Evolutionary conservation across 1,140 invertebrate genomes (phyloP).

Genomic region (Philopotamus ludificatus): DNA sequence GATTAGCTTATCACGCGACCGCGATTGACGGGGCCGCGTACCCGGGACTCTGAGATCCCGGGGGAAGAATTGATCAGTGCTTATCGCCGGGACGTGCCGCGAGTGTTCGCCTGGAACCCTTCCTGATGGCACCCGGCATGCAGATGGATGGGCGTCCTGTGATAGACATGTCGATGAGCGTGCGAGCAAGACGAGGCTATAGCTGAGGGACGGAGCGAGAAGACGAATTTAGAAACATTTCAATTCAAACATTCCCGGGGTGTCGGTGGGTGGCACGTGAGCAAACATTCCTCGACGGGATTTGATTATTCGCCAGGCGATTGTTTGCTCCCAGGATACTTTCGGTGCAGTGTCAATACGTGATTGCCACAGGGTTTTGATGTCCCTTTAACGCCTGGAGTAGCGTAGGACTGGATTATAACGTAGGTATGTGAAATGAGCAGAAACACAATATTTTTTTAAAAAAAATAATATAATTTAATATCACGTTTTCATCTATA

Average conservation of each 20-base stretch:
- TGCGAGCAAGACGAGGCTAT: no score
- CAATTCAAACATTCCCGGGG: constrained; percentile 14
- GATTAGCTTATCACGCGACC: background rate
- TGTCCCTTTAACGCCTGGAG: no score
- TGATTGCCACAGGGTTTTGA: no score
- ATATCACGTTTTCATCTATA: no score
- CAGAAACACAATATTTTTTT: no score
- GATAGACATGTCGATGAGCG: background rate
- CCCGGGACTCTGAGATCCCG: no score
- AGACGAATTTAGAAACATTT: constrained; percentile 18
- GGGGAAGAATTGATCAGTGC: no score
- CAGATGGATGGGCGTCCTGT: background rate
- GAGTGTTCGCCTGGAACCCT: background rate
- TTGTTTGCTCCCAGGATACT: constrained; percentile 17
- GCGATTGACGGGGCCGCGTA: background rate
- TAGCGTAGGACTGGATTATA: no score
- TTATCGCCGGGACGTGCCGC: background rate
- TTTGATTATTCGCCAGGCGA: constrained; percentile 13
- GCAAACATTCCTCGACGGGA: constrained; percentile 18
- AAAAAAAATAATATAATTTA: no score
- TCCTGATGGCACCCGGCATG: background rate
- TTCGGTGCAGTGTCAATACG: background rate
- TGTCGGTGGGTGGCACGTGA: background rate
- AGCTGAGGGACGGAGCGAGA: no score
- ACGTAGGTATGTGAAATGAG: no score